Base-by-base conservation (phyloP, 1,140 invertebrate genomes). In the Lepidurus apus region DNA sequence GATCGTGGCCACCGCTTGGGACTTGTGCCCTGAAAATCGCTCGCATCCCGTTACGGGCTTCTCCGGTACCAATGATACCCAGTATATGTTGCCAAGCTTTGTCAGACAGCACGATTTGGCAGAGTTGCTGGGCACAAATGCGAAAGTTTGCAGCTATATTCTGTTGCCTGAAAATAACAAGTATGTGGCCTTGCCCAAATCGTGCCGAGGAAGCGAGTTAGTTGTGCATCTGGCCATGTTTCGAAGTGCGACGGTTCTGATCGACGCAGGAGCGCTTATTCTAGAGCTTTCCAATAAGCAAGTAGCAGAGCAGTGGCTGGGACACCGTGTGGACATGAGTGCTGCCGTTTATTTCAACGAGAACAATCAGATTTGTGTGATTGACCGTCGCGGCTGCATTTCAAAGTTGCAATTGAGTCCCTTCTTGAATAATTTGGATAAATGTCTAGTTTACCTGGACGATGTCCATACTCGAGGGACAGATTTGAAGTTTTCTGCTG, bases 401-500 rank as follows among this genome's bases (percentile, higher is more conserved):
- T 24, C 77, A 1, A 76, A 77, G 17, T 78, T 79, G 7, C 77
- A 79, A 47, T 43, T 81, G 0, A 80, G 78, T 8, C 74, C 80
- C 11, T 81, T 44, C 73, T 21, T 74, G 24, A 75, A 79, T 10
- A 42, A 74, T 11, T 80, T 78, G 24, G 74, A 80, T 10, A 21
- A 74, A 7, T 80, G 79, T 17, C 78, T 77, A 17, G 79, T 82
- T 74, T 82, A 81, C 44, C 75, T 82, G 76, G 81, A 82, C 44
- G 81, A 82, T 47, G 74, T 77, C 1, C 81, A 82, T 53, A 82
- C 81, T 24, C 76, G 81, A 17, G 81, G 81, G 5, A 82, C 81
- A 13, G 81, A 82, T 73, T 65, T 82, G 21, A 82, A 80, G 78
- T 73, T 82, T 9, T 80, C 80, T 9, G 42, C 42, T 1, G 74